Evolutionary conservation across 2,797 vertebrate species (phyloP), one percentile per base, ranked within the genome.

Genomic region (Borostomias antarcticus): DNA sequence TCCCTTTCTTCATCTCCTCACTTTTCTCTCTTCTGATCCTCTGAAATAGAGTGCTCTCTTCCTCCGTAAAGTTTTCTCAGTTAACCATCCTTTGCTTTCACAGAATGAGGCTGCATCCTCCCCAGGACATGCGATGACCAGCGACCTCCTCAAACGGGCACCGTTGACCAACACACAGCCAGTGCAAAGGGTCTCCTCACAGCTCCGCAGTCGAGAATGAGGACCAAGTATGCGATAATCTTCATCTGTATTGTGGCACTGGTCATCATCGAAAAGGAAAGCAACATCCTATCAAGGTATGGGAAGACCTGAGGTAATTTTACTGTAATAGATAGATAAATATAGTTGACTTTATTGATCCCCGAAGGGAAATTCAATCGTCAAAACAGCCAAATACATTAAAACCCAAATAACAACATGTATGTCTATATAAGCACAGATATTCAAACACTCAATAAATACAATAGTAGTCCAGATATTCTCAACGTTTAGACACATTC

Each of bases 181-280:
- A 40, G 28, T 61, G 47, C 9, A 84, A 78, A 72, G 45, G 71
- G 73, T 58, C 82, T 78, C 74, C 75, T 64, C 70, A 68, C 69
- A 74, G 72, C 30, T 77, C 79, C 71, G 70, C 84, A 63, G 80
- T 80, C 75, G 86, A 97, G 94, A 86, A 95, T 98, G 94, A 95
- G 91, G 86, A 93, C 94, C 91, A 98, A 96, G 93, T 98, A 98
- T 15, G 94, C 94, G 5, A 70, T 98, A 77, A 89, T 93, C 85
- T 81, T 98, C 68, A 90, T 93, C 78, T 96, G 98, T 3, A 88
- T 99, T 28, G 81, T 97, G 76, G 88, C 93, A 58, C 94, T 96
- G 76, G 95, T 98, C 64, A 85, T 99, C 91, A 98, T 99, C 25
- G 97, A 98, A 88, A 98, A 98, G 87, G 97, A 99, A 90, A 98